Conservation (phyloP, 2,888 invertebrate genomes). For the Drosophila maculinotata region DNA sequence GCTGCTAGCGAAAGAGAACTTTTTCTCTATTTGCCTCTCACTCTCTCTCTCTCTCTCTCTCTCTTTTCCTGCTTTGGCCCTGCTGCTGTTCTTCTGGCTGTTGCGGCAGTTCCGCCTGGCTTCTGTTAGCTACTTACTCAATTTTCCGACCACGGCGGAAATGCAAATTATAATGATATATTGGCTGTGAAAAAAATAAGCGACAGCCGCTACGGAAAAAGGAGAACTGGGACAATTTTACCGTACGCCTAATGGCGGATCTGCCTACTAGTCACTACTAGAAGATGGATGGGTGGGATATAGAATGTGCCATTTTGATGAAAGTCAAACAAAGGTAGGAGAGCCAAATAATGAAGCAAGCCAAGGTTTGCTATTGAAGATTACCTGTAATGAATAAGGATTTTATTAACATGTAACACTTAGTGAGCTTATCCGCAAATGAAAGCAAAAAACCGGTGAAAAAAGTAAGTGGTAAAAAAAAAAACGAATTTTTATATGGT, state of each 20-base stretch:
- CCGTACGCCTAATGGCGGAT: constrained; percentile 34
- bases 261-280: constrained; percentile 13
- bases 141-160: constrained; percentile 75
- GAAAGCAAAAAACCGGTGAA: too few species aligned
- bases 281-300: constrained; percentile 9
- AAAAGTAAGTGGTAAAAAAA: too few species aligned
- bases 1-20: constrained; percentile 72
- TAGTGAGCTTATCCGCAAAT: too few species aligned
- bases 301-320: not conserved
- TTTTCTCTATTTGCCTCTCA: constrained; percentile 9
- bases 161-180: constrained; percentile 83
- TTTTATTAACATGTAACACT: not conserved
- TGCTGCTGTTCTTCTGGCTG: constrained; percentile 10
- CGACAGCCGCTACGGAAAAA: constrained; percentile 58
- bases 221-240: constrained; percentile 23
- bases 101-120: constrained; percentile 33
- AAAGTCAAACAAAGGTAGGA: not conserved
- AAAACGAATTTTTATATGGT: too few species aligned
- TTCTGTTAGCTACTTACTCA: constrained; percentile 62
- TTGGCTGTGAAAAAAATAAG: constrained; percentile 78
- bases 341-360: not conserved
- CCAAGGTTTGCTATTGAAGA: not conserved
- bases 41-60: constrained; percentile 12
- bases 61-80: constrained; percentile 8
- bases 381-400: not conserved